A percentile compares a stretch with the other conserved stretches of the same genome.
Evolutionary conservation across 2,113 vertebrate genomes (phyloP).

Genomic region (Saccopteryx bilineata): DNA sequence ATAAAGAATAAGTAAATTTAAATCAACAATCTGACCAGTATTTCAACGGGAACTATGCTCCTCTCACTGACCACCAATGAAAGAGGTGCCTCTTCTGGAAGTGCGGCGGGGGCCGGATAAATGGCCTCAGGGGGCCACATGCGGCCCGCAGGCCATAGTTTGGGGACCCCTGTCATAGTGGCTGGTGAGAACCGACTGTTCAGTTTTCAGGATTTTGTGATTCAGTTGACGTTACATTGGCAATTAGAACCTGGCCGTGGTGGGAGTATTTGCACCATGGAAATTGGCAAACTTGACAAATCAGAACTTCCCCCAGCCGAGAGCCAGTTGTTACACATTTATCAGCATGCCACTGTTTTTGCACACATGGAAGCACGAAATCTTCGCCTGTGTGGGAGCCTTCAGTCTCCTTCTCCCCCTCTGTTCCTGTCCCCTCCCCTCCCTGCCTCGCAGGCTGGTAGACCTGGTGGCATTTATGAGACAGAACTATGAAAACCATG

Average conservation of each 20-base stretch:
- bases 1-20: too few relatives aligned
- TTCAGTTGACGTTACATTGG: neutral
- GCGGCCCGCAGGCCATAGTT: too few relatives aligned
- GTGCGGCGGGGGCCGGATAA: too few relatives aligned
- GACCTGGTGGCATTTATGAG: neutral
- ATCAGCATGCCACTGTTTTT: neutral
- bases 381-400: neutral
- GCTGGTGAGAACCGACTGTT: neutral
- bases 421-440: neutral
- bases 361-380: neutral
- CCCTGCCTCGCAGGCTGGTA: too few relatives aligned
- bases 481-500: neutral
- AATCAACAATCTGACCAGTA: too few relatives aligned
- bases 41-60: too few relatives aligned
- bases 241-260: neutral
- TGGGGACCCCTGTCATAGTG: too few relatives aligned
- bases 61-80: too few relatives aligned
- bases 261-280: neutral
- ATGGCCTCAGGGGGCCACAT: too few relatives aligned
- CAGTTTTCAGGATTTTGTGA: neutral
- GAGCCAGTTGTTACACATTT: too few relatives aligned
- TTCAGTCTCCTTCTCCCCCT: neutral
- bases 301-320: accelerated
- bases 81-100: too few relatives aligned
- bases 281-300: neutral